A percentile compares a stretch with the other conserved stretches of the same genome.
These are phyloP conservation scores for Silurus glanis DNA, from an alignment of 2,113 vertebrate species.

Conservation along the genomic window DNA sequence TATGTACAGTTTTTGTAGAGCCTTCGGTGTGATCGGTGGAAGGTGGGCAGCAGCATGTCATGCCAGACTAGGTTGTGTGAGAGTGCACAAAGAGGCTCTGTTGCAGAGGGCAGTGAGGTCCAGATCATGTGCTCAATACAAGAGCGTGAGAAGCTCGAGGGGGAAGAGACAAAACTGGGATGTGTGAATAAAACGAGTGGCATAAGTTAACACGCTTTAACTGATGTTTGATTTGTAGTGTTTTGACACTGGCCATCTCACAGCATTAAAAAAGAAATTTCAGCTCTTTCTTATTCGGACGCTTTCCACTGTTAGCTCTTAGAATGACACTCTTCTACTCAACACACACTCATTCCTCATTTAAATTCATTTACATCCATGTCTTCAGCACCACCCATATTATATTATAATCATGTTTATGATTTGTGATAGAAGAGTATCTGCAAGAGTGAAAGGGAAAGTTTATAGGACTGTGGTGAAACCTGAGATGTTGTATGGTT, in stretches of 20 bases:
- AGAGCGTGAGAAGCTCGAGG: background rate
- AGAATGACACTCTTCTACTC: too few relatives aligned
- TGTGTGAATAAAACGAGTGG: background rate
- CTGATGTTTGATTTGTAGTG: background rate
- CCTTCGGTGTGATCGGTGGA: slow-evolving; percentile 22
- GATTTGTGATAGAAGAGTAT: too few relatives aligned
- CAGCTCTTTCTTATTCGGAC: slow-evolving; percentile 15
- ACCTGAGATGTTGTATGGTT: too few relatives aligned
- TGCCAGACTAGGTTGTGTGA: slow-evolving; percentile 23
- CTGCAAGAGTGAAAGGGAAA: too few relatives aligned
- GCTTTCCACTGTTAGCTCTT: background rate
- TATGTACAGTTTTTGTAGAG: slow-evolving; percentile 1
- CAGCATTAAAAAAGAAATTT: background rate
- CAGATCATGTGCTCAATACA: slow-evolving; percentile 44
- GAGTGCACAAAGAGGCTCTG: slow-evolving; percentile 49
- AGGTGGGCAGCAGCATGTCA: slow-evolving; percentile 28
- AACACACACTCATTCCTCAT: too few relatives aligned
- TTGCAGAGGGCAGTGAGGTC: slow-evolving; percentile 42
- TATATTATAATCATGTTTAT: too few relatives aligned
- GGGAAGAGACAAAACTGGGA: background rate
- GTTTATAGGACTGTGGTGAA: too few relatives aligned
- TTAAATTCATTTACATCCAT: too few relatives aligned
- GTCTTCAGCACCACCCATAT: too few relatives aligned
- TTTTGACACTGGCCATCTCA: background rate
- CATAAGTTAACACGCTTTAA: background rate